Evolutionary conservation across 1,140 invertebrate species (phyloP), one percentile per base, ranked within the genome.

Genomic region (Lucilia sericata): DNA sequence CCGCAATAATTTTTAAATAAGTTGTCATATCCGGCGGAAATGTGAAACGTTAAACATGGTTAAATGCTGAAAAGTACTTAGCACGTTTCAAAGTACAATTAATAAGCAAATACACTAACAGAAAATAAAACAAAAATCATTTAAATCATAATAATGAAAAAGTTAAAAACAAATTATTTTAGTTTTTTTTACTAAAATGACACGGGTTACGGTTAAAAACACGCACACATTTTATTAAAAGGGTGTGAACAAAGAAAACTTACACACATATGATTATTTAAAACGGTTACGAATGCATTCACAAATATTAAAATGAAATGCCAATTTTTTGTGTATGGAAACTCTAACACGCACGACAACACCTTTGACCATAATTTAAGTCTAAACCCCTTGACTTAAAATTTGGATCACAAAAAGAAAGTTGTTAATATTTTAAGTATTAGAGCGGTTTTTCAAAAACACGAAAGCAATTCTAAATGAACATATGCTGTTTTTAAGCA

Each of bases 201-300:
- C 14, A 49, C 5, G 9, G 76, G 8, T 19, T 51, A 80, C 30
- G 55, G 86, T 87, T 84, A 85, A 85, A 84, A 86, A 88, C 87
- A 89, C 88, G 88, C 87, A 88, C 47, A 51, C 84, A 86, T 81
- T 89, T 89, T 89, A 89, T 89, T 89, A 89, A 30, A 30, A 89
- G 88, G 88, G 88, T 89, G 88, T 89, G 88, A 89, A 89, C 88
- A 88, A 87, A 88, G 88, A 87, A 88, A 17, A 55, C 51, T 17
- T 89, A 70, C n/a, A 70, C 65, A 19, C 65, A 88, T 85, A 87
- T 83, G 65, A n/a, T 36, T 21, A 34, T 70, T n/a, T 3, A 2
- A 65, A 19, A 19, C 55, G 42, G 7, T 42, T 42, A 42, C 2
- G 19, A 82, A 49, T 51, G n/a, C 75, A 47, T 51, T 80, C 76